Conservation (phyloP, 2,888 invertebrate genomes). For the Sussaba pulchella region DNA sequence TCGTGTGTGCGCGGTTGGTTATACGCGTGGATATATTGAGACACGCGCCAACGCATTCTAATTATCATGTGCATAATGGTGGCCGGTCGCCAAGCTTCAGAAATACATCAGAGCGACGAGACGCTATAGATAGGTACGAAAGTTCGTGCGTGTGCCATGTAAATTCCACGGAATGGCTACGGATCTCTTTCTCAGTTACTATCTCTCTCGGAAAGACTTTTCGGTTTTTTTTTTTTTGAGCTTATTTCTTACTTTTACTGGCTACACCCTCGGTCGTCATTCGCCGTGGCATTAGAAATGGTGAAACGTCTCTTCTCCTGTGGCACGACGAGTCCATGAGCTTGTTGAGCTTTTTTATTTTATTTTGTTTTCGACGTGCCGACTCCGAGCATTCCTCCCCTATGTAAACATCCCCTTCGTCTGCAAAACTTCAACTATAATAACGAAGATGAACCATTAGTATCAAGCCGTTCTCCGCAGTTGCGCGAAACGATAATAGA, state of each 20-base stretch:
- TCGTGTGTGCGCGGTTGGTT: slow-evolving; percentile 11
- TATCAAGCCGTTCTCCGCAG: background rate
- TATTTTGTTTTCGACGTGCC: slow-evolving; percentile 5
- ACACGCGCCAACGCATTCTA: slow-evolving; percentile 85
- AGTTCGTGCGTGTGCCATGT: slow-evolving; percentile 65
- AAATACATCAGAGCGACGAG: slow-evolving; percentile 81
- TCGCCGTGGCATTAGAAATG: slow-evolving; percentile 44
- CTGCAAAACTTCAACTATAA: background rate
- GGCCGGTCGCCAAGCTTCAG: slow-evolving; percentile 83
- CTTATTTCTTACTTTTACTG: slow-evolving; percentile 30
- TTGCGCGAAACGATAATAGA: background rate
- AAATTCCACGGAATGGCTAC: slow-evolving; percentile 72
- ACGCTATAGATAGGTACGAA: slow-evolving; percentile 79
- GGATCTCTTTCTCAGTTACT: slow-evolving; percentile 36
- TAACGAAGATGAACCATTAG: slow-evolving; percentile 33
- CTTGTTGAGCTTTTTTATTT: slow-evolving; percentile 1
- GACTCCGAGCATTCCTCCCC: background rate
- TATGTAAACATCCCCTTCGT: slow-evolving; percentile 26
- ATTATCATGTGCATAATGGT: slow-evolving; percentile 85
- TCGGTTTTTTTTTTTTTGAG: background rate
- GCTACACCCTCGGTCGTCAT: slow-evolving; percentile 59
- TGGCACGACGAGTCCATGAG: background rate
- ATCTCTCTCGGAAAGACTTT: no score
- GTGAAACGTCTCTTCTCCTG: slow-evolving; percentile 6
- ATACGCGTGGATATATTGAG: slow-evolving; percentile 83